Evolutionary conservation across 2,113 vertebrate genomes (phyloP), one percentile per base, ranked within the genome.

Genomic region (Thalassoma bifasciatum): DNA sequence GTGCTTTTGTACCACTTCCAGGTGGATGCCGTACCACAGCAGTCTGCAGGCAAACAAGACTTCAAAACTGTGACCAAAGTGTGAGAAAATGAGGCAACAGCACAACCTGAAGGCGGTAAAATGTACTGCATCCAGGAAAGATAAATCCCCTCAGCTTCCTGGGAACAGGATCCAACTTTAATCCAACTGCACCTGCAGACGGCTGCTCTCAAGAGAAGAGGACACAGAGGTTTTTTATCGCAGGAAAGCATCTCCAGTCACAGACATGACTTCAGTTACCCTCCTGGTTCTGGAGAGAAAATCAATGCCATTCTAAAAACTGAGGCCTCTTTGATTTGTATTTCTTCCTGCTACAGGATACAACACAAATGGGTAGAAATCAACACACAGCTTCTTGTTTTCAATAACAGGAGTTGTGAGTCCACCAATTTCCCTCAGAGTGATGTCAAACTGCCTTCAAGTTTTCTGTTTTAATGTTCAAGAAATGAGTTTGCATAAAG

Each of bases 1-100:
- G 82, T 84, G 86, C 86, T 86, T 84, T 84, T 89, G 86, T 86
- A 88, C 79, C 79, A 84, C 86, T 88, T 91, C 88, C 92, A 92
- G 92, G 91, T 92, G 91, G 88, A 83, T 71, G 58, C 30, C 19
- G 44, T 30, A 30, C 30, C 30, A 40, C 74, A 75, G 66, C 77
- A 56, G 81, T 37, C 23, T 23, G 14, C 30, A 40, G 63, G 22
- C 78, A 82, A 84, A 80, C 66, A 71, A 61, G 81, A 51, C 26
- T 3, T 17, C 65, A 37, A 42, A 0, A 2, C 9, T 36, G 5
- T 6, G 36, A 49, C 24, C 1, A 36, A 10, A 19, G 56, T 1
- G n/a, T 4, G 21, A 34, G 38, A 58, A 17, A n/a, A 24, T 57
- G 72, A 70, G 46, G 70, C 83, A 81, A 79, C 75, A 83, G 75